Evolutionary conservation across 1,140 invertebrate species (phyloP).

Genomic region (Metopolophium dirhodum): DNA sequence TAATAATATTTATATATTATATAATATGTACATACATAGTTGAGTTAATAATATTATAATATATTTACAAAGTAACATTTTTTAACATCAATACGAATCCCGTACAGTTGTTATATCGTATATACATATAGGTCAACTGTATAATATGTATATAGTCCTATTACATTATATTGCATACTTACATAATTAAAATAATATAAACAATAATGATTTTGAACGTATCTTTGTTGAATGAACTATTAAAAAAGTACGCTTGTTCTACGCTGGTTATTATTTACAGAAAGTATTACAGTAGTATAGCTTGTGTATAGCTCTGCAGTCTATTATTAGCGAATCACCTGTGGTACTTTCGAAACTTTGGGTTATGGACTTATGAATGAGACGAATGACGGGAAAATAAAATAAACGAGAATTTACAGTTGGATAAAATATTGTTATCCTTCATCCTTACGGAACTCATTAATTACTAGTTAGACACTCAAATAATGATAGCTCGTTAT

Average conservation of each 20-base stretch:
- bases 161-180: background rate
- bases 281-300: background rate
- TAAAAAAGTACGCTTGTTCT: background rate
- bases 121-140: background rate
- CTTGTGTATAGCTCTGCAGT: background rate
- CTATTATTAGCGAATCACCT: constrained; percentile 3
- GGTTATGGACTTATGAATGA: background rate
- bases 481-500: background rate
- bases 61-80: background rate
- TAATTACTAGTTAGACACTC: background rate
- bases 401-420: constrained; percentile 6
- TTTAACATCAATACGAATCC: background rate
- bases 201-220: background rate
- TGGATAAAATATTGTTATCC: constrained; percentile 12
- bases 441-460: background rate
- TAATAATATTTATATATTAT: too few relatives aligned
- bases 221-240: background rate
- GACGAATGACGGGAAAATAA: background rate
- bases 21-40: too few relatives aligned
- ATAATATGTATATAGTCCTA: background rate
- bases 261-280: background rate
- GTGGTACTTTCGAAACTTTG: background rate
- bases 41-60: too few relatives aligned
- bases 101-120: background rate
- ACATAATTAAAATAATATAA: background rate